Percentiles rank a stretch among this genome's conserved stretches.
phyloP scores from a whole-genome alignment of 2,113 vertebrate genomes.

The Acrocephalus kingi region DNA sequence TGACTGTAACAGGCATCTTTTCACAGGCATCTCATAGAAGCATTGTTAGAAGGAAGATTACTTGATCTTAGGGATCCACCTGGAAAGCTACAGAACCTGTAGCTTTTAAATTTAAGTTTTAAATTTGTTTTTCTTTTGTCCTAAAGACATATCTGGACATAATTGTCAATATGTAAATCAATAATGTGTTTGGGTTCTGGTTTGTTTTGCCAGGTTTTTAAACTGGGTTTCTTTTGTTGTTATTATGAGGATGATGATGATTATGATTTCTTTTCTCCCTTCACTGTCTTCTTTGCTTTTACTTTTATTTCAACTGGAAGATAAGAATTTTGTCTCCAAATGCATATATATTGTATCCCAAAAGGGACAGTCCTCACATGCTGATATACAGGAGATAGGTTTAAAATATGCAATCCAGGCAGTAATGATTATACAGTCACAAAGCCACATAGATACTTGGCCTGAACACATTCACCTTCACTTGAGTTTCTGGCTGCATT shows the following conservation, averaged over 20 bases:
- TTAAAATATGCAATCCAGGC: background rate
- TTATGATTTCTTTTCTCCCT: accelerated
- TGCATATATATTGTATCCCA: background rate
- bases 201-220: background rate
- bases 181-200: background rate
- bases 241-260: too few species aligned
- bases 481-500: background rate
- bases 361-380: background rate
- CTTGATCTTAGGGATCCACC: background rate
- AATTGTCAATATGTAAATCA: background rate
- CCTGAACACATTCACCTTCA: background rate
- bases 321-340: background rate
- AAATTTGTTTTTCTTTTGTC: background rate
- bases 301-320: background rate
- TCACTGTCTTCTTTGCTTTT: background rate
- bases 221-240: background rate
- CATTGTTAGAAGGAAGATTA: background rate
- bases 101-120: background rate
- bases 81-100: background rate
- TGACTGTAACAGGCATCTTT: background rate
- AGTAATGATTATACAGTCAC: background rate
- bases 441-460: background rate
- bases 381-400: background rate
- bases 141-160: background rate
- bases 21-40: background rate